Conservation (phyloP, 92 coral and sea anemone genomes). For the Anthopleura xanthogrammica region DNA sequence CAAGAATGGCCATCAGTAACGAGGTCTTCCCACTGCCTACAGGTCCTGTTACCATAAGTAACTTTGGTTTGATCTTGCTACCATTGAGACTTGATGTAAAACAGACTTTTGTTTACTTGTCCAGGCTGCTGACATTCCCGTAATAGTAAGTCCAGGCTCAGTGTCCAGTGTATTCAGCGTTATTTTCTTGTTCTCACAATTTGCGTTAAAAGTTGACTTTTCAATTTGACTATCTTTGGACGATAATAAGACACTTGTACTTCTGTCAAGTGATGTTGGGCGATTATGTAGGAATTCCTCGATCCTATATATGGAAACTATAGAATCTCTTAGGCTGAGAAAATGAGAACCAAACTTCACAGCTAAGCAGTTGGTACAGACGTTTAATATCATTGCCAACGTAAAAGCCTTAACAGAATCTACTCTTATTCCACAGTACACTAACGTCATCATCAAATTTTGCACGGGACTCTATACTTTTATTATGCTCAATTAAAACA, state of each 20-base stretch:
- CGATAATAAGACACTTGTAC: background rate
- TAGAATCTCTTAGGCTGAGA: background rate
- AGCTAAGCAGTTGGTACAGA: background rate
- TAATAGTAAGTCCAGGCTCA: background rate
- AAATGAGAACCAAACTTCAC: background rate
- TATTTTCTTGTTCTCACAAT: no score
- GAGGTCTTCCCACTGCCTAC: slow-evolving; percentile 6
- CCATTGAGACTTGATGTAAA: background rate
- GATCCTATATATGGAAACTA: background rate
- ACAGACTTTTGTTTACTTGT: background rate
- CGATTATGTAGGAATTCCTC: no score
- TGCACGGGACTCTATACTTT: no score
- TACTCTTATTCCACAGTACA: background rate
- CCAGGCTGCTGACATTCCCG: background rate
- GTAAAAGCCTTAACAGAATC: background rate
- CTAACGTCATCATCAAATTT: background rate
- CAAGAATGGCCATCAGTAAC: slow-evolving; percentile 7
- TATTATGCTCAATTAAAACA: no score
- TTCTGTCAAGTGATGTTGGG: no score
- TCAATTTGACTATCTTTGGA: background rate
- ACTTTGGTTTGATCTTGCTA: background rate
- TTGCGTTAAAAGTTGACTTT: background rate
- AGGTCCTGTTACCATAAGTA: background rate
- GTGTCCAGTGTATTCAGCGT: background rate
- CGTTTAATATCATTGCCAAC: background rate